A percentile compares a stretch with the other conserved stretches of the same genome.
Conservation (phyloP, 2,888 invertebrate genomes). For the Craniophora ligustri region DNA sequence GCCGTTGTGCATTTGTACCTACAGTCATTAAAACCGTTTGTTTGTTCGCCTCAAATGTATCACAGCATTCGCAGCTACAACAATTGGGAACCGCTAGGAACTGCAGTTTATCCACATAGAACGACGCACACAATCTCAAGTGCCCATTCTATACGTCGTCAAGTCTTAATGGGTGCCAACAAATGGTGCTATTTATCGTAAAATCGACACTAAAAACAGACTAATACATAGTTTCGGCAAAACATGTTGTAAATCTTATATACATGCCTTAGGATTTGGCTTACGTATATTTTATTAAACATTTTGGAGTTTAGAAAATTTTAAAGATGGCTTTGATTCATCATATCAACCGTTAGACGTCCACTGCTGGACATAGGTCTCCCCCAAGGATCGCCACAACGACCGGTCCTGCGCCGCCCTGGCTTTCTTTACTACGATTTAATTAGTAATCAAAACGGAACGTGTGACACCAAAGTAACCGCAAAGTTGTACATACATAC, state of each 20-base stretch:
- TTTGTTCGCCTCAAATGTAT: slow-evolving; percentile 59
- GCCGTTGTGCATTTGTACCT: slow-evolving; percentile 22
- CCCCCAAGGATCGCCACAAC: no score
- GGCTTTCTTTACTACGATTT: slow-evolving; percentile 32
- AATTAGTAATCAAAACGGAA: slow-evolving; percentile 52
- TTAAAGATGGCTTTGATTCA: slow-evolving; percentile 40
- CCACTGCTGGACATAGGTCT: no score
- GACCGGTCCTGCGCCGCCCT: no score
- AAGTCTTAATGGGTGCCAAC: slow-evolving; percentile 76
- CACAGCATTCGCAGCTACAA: slow-evolving; percentile 57
- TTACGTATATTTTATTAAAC: slow-evolving; percentile 27
- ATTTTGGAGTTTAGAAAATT: slow-evolving; percentile 46
- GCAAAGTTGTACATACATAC: no score
- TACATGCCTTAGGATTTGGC: slow-evolving; percentile 53
- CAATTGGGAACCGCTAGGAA: slow-evolving; percentile 59
- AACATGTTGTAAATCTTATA: slow-evolving; percentile 74
- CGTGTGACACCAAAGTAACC: slow-evolving; percentile 37
- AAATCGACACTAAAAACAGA: slow-evolving; percentile 82
- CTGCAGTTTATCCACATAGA: slow-evolving; percentile 72
- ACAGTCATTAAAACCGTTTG: slow-evolving; percentile 51
- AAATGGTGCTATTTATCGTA: slow-evolving; percentile 84
- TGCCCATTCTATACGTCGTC: slow-evolving; percentile 77
- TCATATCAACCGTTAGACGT: no score
- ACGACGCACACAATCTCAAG: slow-evolving; percentile 74
- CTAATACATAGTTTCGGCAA: slow-evolving; percentile 77